These are phyloP conservation scores for Amblyopsis rosae DNA, from an alignment of 2,113 vertebrate genomes.

Conservation along the genomic window DNA sequence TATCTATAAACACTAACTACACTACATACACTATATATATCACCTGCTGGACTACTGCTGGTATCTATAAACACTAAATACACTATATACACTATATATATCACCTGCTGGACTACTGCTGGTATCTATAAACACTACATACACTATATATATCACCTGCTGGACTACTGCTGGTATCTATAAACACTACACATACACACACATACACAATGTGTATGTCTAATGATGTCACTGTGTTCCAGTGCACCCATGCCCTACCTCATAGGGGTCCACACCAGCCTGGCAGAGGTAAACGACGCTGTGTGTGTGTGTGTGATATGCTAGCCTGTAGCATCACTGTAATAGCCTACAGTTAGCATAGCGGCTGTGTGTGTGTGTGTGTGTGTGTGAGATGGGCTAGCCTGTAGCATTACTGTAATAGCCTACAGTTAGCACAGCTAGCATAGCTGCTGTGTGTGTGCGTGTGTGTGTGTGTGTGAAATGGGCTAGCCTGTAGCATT, in stretches of 20 bases:
- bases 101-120: no score
- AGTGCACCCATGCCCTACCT: conserved; percentile 92
- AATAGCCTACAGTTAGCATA: no score
- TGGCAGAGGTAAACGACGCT: conserved; percentile 78
- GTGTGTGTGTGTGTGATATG: no score
- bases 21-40: no score
- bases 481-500: no score
- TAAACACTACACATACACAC: neutral
- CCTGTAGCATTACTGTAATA: no score
- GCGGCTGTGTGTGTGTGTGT: neutral
- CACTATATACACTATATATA: neutral
- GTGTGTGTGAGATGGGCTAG: neutral
- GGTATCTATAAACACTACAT: neutral
- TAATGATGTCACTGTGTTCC: conserved; percentile 30
- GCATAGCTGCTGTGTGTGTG: neutral
- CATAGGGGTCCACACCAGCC: conserved; percentile 86
- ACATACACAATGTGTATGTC: neutral
- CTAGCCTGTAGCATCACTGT: no score
- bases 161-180: conserved; percentile 87
- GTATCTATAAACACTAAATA: conserved; percentile 50
- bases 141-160: conserved; percentile 65
- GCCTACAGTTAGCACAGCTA: no score
- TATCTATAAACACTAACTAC: no score
- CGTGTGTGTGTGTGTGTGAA: conserved; percentile 18
- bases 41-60: conserved; percentile 91